phyloP scores from a whole-genome alignment of 2,888 invertebrate genomes.

The Byasa hedistus region DNA sequence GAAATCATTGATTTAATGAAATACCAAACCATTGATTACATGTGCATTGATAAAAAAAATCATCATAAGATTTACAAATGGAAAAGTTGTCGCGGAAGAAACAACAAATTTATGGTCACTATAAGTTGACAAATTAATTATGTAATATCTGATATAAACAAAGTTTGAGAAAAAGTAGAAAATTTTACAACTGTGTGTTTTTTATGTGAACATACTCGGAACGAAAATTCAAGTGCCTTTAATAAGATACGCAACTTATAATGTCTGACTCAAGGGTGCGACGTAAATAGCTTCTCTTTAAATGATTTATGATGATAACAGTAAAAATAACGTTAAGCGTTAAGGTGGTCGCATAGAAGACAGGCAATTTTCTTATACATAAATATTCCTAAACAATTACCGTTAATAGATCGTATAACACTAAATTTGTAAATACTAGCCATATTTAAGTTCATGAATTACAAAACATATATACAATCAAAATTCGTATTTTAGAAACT shows the following conservation, averaged over 20 bases:
- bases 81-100: no score
- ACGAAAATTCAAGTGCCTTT: background rate
- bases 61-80: no score
- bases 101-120: no score
- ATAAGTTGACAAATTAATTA: no score
- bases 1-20: no score
- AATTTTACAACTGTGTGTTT: background rate
- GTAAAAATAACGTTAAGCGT: slow-evolving; percentile 2
- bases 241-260: background rate
- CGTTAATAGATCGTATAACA: background rate
- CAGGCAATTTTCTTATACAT: background rate
- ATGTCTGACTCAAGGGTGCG: background rate
- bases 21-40: no score
- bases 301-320: slow-evolving; percentile 5
- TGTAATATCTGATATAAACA: no score
- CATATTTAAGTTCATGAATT: no score
- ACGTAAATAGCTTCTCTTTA: background rate
- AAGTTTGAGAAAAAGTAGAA: background rate
- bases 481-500: no score
- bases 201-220: background rate
- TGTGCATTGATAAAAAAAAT: no score
- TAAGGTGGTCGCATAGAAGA: background rate
- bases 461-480: no score
- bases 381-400: background rate
- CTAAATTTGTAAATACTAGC: background rate